Evolutionary conservation across 2,888 invertebrate species (phyloP).

Genomic region (Ectobius pallidus): DNA sequence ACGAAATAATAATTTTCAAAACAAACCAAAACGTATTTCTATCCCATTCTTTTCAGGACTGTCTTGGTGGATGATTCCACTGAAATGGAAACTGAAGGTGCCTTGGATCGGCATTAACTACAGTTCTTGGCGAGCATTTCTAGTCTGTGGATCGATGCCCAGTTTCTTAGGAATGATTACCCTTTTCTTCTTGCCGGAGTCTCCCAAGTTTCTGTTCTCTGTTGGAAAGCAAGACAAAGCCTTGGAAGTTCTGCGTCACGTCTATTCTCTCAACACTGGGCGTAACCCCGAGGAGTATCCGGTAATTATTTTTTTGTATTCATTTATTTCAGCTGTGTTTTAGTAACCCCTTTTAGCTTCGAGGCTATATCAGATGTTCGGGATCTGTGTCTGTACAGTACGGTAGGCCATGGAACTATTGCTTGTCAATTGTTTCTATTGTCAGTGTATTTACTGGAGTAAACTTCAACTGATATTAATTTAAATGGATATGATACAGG

Average conservation of each 20-base stretch:
- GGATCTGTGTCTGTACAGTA: no score
- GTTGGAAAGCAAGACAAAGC: conserved; percentile 49
- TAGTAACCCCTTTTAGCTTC: no score
- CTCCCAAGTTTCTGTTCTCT: conserved; percentile 52
- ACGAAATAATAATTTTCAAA: no score
- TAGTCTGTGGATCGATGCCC: conserved; percentile 51
- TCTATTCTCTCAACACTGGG: conserved; percentile 46
- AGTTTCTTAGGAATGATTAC: conserved; percentile 49
- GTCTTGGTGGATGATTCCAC: conserved; percentile 9
- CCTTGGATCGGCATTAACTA: not conserved
- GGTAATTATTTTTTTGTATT: no score
- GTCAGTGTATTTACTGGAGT: no score
- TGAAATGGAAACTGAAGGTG: not conserved
- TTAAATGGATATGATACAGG: no score
- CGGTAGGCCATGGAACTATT: no score
- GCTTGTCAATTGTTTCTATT: no score
- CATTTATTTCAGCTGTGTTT: no score
- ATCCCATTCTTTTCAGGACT: not conserved
- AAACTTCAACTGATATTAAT: no score
- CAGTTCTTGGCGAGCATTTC: conserved; percentile 50
- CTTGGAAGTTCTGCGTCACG: conserved; percentile 48
- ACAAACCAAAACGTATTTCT: no score
- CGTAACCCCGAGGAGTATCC: conserved; percentile 25
- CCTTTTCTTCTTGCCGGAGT: conserved; percentile 50
- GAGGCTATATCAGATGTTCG: no score